Evolutionary conservation across 2,888 invertebrate species (phyloP).

Genomic region (Margaritifera margaritifera): DNA sequence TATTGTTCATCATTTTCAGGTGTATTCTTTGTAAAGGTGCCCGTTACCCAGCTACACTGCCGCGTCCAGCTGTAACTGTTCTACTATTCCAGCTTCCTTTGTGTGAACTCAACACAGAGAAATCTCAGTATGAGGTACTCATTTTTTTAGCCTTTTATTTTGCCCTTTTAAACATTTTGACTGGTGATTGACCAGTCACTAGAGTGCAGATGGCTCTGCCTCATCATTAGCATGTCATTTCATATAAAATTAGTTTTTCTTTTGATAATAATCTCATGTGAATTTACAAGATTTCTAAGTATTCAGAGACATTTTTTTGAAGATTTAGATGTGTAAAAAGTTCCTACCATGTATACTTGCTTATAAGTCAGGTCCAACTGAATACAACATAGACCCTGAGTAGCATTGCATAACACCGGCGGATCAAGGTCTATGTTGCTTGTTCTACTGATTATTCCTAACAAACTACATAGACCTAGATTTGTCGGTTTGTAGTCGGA

Average conservation of each 20-base stretch:
- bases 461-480: too few relatives aligned
- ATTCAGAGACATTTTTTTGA: too few relatives aligned
- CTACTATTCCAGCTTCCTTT: constrained; percentile 82
- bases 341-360: too few relatives aligned
- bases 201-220: background rate
- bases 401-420: too few relatives aligned
- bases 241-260: background rate
- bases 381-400: too few relatives aligned
- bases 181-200: background rate
- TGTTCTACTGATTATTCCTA: too few relatives aligned
- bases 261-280: background rate
- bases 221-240: too few relatives aligned
- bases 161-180: background rate
- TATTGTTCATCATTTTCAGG: constrained; percentile 65
- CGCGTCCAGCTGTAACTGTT: constrained; percentile 87
- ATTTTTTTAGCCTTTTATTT: background rate
- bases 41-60: constrained; percentile 88
- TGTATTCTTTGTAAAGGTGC: constrained; percentile 92
- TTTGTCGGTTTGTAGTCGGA: too few relatives aligned
- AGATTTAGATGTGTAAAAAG: too few relatives aligned
- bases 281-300: too few relatives aligned
- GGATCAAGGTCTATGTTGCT: too few relatives aligned
- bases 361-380: too few relatives aligned
- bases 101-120: constrained; percentile 86
- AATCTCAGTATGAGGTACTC: constrained; percentile 84